Evolutionary conservation across 2,888 invertebrate species (phyloP), one percentile per base, ranked within the genome.

Genomic region (Rotaria magnacalcarata): DNA sequence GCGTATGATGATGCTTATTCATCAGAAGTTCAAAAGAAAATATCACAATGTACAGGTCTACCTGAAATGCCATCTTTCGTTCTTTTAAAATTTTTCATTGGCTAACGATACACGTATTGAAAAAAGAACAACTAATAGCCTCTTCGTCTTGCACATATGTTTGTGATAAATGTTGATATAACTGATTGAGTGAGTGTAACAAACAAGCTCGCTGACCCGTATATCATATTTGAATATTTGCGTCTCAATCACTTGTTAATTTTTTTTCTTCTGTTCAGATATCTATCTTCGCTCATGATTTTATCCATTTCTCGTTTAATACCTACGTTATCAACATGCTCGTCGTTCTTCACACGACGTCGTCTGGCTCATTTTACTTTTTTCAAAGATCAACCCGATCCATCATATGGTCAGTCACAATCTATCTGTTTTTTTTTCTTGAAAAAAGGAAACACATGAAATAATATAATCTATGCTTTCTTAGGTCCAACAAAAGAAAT

Each of bases 401-500:
- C 47, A 47, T 4, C 47, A 47, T 47, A n/a, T 47, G 80, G 80
- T 80, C 41, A 67, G 19, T 41, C 6, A 21, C 4, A 11, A 24
- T 41, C 47, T 47, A 19, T 8, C n/a, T 43, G 0, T 47, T n/a
- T 80, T 47, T 19, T 34, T 8, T 14, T 67, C 16, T 5, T 27
- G 14, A 67, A 19, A 3, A 54, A 6, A 27, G 1, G 1, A 34
- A 34, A 34, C 34, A 34, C 2, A 34, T 34, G 34, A 2, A 47
- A 47, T 16, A 11, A 1, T 47, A 5, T 24, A n/a, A 47, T 24
- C 24, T n/a, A 3, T 6, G n/a, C 24, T 8, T 47, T 80, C 47
- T 43, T n/a, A 80, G 92, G 92, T 11, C 89, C 90, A 87, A 91
- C 91, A 54, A 90, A 90, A 24, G 90, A 91, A 87, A 91, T 92